phyloP scores from a whole-genome alignment of 2,888 invertebrate genomes.

The Diachrysia chrysitis region DNA sequence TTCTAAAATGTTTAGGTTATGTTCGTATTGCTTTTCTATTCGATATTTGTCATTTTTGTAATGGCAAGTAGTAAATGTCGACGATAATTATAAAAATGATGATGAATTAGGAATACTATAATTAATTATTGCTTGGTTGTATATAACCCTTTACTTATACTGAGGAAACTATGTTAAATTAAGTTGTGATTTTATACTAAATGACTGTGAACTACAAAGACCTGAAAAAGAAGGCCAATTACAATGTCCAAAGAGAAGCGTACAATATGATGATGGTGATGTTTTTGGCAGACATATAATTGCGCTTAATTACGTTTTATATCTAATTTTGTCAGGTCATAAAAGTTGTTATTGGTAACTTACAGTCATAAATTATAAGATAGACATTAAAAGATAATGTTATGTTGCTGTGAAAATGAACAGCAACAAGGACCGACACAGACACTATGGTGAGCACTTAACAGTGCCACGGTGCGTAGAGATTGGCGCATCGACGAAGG shows the following conservation, averaged over 20 bases:
- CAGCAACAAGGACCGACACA: slow-evolving; percentile 39
- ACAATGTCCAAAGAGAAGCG: not conserved
- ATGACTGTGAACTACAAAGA: slow-evolving; percentile 13
- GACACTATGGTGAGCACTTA: slow-evolving; percentile 54
- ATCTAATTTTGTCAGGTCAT: slow-evolving; percentile 10
- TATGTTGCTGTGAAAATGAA: slow-evolving; percentile 8
- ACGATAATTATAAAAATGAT: slow-evolving; percentile 23
- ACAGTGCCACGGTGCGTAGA: slow-evolving; percentile 85
- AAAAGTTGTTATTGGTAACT: slow-evolving; percentile 12
- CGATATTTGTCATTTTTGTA: slow-evolving; percentile 37
- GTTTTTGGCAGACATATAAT: slow-evolving; percentile 16
- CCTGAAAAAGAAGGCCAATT: slow-evolving; percentile 18
- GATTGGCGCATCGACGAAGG: slow-evolving; percentile 82
- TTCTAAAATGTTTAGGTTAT: slow-evolving; percentile 19
- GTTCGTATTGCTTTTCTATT: slow-evolving; percentile 12
- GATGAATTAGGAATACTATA: slow-evolving; percentile 24
- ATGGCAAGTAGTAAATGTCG: slow-evolving; percentile 52
- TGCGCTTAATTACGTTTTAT: slow-evolving; percentile 12
- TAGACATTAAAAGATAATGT: slow-evolving; percentile 8
- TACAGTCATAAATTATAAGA: slow-evolving; percentile 10
- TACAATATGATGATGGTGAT: not conserved
- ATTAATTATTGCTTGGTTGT: not conserved
- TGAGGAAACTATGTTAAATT: slow-evolving; percentile 22
- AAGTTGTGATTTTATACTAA: slow-evolving; percentile 2
- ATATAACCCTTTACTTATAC: slow-evolving; percentile 2